phyloP scores from a whole-genome alignment of 2,888 invertebrate genomes.

The Graphium colonna region DNA sequence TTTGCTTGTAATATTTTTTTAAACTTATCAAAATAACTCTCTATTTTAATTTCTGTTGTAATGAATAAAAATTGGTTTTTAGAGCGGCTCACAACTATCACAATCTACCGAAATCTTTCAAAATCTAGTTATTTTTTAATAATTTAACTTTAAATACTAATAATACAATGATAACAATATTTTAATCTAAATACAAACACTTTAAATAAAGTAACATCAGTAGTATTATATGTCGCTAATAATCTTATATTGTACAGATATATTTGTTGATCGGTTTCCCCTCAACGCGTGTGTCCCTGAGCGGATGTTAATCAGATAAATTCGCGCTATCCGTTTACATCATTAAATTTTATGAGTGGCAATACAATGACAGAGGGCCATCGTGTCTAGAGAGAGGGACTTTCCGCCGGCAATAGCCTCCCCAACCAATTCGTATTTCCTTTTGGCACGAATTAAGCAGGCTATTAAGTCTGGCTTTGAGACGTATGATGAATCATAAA shows the following conservation, averaged over 20 bases:
- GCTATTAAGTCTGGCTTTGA: conserved; percentile 70
- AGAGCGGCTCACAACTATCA: too few species aligned
- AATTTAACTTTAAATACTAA: too few species aligned
- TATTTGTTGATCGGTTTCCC: conserved; percentile 71
- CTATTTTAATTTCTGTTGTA: too few species aligned
- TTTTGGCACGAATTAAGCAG: conserved; percentile 74
- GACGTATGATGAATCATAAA: conserved; percentile 75
- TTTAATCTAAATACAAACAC: too few species aligned
- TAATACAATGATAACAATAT: too few species aligned
- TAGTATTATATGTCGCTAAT: conserved; percentile 48
- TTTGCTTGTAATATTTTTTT: too few species aligned
- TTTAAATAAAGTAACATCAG: conserved; percentile 41
- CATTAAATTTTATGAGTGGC: conserved; percentile 78
- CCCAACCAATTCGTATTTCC: conserved; percentile 71
- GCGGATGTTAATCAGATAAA: conserved; percentile 65
- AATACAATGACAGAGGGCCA: conserved; percentile 60
- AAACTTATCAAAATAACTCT: too few species aligned
- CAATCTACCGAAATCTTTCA: too few species aligned
- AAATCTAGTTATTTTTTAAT: too few species aligned
- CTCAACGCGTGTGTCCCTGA: conserved; percentile 56
- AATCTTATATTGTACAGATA: conserved; percentile 61
- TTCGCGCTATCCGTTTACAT: conserved; percentile 78
- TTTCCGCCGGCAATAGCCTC: conserved; percentile 58
- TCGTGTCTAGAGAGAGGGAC: conserved; percentile 60
- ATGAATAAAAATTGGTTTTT: too few species aligned